Evolutionary conservation across 2,888 invertebrate genomes (phyloP), one percentile per base, ranked within the genome.

Genomic region (Drosophila nr. perissopoda): DNA sequence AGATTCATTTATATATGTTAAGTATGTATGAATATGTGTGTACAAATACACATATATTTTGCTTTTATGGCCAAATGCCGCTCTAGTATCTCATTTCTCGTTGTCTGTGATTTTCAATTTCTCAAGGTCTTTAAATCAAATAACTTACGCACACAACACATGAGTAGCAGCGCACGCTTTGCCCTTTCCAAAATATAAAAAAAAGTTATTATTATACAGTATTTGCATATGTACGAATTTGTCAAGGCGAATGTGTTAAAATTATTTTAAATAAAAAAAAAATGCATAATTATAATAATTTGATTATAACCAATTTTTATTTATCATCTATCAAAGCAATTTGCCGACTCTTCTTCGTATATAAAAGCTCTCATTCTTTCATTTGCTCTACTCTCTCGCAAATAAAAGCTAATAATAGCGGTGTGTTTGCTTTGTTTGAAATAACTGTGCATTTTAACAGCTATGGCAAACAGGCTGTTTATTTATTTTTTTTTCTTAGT

Each of bases 31-130:
- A 7, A 45, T 45, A 16, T 7, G 16, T 48, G 57, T 45, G 45
- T 40, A 36, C 18, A 40, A 60, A 42, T n/a, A 49, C 45, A 65
- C 49, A 59, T 16, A 63, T 69, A 80, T 83, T 64, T 89, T 74
- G 73, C 83, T 89, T 83, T 89, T 87, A 89, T 89, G 84, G 84
- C 70, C 73, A 83, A 89, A 82, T 69, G 74, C 71, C 69, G 80
- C 74, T 85, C 80, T 90, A 86, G 90, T 86, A 87, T 90, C 83
- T 86, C 88, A 90, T 88, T 86, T 90, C 76, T 85, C 67, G 73
- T 87, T 63, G 72, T 68, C 69, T 84, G 63, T 86, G 83, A 84
- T 83, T 84, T 84, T 83, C 72, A 74, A 76, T 80, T 84, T 89
- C 70, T 86, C 89, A 84, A 84, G 83, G 83, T 89, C 84, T 84